Evolutionary conservation across 2,797 vertebrate genomes (phyloP).

Genomic region (Rhincodon typus): DNA sequence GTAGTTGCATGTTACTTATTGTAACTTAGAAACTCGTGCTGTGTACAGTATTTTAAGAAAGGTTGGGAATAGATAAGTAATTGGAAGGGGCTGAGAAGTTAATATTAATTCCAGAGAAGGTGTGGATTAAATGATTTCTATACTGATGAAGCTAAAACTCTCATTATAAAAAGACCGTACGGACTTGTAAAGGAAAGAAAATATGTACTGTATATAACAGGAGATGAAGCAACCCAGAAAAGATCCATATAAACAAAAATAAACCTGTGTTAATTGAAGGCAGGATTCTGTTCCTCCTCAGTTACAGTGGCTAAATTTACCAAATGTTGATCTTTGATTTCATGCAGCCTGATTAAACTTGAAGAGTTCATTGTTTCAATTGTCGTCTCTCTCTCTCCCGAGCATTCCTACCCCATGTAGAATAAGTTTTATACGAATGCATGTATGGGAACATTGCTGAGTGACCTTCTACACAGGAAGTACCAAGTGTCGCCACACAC

Average conservation of each 20-base stretch:
- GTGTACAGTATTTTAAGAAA: neutral
- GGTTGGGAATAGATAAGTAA: neutral
- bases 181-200: neutral
- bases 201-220: neutral
- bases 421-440: neutral
- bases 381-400: neutral
- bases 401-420: neutral
- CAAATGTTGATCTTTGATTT: neutral
- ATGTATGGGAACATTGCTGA: neutral
- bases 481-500: neutral
- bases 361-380: neutral
- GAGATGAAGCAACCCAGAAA: neutral
- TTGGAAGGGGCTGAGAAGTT: neutral
- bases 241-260: neutral
- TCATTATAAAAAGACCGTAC: neutral
- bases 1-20: neutral
- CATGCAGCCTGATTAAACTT: neutral
- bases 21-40: neutral
- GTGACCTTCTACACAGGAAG: neutral
- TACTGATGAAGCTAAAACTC: neutral
- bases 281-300: neutral
- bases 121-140: neutral
- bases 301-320: neutral
- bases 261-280: neutral
- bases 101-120: neutral